Base-by-base conservation (phyloP, 2,113 vertebrate species). In the Mustela lutreola region DNA sequence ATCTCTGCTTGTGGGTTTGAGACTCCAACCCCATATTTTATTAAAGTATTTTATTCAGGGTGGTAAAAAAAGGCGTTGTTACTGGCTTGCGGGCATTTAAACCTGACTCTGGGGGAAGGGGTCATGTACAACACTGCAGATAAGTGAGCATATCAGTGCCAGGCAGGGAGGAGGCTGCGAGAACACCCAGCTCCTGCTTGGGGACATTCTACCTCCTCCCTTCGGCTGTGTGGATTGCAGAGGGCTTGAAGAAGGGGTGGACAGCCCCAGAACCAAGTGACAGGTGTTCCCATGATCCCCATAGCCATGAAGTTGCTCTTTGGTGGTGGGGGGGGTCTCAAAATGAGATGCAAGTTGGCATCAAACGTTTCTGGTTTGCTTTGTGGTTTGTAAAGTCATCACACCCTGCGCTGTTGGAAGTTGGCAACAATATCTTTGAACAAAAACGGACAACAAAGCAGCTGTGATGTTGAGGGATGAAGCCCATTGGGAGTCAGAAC, bases 41-140 rank as follows among this genome's bases (percentile, higher is more conserved):
- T 97, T 97, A 79, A 94, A 89, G 87, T 96, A 95, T 96, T 94
- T 96, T 12, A 26, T 90, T 92, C 75, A 65, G 50, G 18, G 86
- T 82, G 60, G 89, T 92, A 48, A 95, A 96, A 96, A 98, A 78
- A 95, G n/a, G 80, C 76, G 58, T 63, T 89, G 85, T 79, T 63
- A 75, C 89, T 70, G 85, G 88, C 91, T 89, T 91, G 56, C 1
- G 10, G 95, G 91, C 80, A 78, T 79, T 80, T 76, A 90, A 90
- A 62, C 93, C 86, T 94, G 87, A 92, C 95, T 85, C 70, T 76
- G 45, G 62, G 80, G 56, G 24, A 92, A 87, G 24, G 91, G 90
- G 63, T 97, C 92, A 95, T 36, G 80, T 98, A 81, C 62, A 1
- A 81, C 67, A 62, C 42, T 16, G 60, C 78, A 91, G 89, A 78